phyloP scores from a whole-genome alignment of 1,140 invertebrate species.

The Scylla paramamosain region DNA sequence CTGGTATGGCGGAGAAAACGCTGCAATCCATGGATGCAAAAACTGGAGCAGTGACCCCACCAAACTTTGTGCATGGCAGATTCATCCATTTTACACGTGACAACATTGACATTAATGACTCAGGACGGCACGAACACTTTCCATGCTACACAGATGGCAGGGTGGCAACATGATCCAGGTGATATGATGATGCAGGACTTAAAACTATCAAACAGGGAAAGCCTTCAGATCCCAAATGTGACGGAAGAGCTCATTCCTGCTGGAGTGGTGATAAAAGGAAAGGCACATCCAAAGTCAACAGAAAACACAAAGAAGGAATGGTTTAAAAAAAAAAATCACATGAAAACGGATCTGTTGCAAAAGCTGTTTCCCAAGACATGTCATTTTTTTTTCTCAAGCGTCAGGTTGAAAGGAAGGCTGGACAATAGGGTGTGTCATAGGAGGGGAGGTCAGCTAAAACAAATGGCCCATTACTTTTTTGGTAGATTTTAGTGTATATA shows the following conservation, averaged over 20 bases:
- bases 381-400: slow-evolving; percentile 21
- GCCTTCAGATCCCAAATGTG: slow-evolving; percentile 43
- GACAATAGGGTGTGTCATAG: too few relatives aligned
- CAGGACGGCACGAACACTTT: slow-evolving; percentile 32
- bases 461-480: too few relatives aligned
- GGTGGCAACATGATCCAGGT: slow-evolving; percentile 49
- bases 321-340: slow-evolving; percentile 37
- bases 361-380: slow-evolving; percentile 45
- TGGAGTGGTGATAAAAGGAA: too few relatives aligned
- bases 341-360: slow-evolving; percentile 3
- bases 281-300: too few relatives aligned
- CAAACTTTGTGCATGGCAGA: too few relatives aligned
- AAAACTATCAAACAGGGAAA: not conserved
- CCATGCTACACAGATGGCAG: slow-evolving; percentile 49
- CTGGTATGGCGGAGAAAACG: slow-evolving; percentile 22
- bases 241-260: too few relatives aligned
- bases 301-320: slow-evolving; percentile 40
- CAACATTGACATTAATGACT: slow-evolving; percentile 57
- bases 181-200: slow-evolving; percentile 42
- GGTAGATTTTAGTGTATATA: too few relatives aligned
- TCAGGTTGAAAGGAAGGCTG: not conserved
- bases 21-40: slow-evolving; percentile 59
- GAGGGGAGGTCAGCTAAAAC: too few relatives aligned
- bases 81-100: slow-evolving; percentile 54
- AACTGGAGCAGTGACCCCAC: slow-evolving; percentile 57